Conservation (phyloP, 2,797 vertebrate genomes). For the Eleutherodactylus coqui region DNA sequence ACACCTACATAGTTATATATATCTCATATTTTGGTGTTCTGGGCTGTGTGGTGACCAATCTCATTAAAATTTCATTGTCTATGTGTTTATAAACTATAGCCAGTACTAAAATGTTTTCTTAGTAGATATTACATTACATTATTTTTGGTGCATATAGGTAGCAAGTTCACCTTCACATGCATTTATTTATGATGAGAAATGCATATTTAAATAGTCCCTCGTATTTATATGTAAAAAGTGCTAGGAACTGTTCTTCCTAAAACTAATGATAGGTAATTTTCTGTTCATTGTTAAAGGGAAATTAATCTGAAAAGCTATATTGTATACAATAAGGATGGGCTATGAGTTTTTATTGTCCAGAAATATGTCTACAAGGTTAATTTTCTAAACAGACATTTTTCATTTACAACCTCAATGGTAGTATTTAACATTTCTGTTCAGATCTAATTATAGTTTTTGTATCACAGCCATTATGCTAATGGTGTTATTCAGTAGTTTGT, state of each 20-base stretch:
- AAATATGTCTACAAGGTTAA: constrained; percentile 69
- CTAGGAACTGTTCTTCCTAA: background rate
- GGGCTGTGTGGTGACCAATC: background rate
- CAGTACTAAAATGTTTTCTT: background rate
- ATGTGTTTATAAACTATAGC: background rate
- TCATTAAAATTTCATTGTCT: background rate
- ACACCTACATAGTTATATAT: background rate
- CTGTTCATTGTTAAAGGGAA: constrained; percentile 10
- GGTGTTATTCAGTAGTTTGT: constrained; percentile 83
- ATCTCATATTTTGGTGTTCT: background rate
- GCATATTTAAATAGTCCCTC: background rate
- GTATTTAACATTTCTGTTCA: constrained; percentile 83
- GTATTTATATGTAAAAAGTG: background rate
- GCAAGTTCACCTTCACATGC: background rate
- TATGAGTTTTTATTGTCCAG: constrained; percentile 55
- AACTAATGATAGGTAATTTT: constrained; percentile 12
- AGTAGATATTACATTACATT: background rate
- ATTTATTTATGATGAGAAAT: background rate
- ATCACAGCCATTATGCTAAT: constrained; percentile 85
- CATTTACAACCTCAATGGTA: constrained; percentile 76
- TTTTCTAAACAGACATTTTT: constrained; percentile 75
- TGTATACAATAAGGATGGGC: constrained; percentile 12
- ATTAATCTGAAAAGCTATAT: background rate
- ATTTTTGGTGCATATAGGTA: background rate
- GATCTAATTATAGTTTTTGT: constrained; percentile 87